These are phyloP conservation scores for Nasonia giraulti DNA, from an alignment of 1,140 invertebrate species.

Conservation along the genomic window DNA sequence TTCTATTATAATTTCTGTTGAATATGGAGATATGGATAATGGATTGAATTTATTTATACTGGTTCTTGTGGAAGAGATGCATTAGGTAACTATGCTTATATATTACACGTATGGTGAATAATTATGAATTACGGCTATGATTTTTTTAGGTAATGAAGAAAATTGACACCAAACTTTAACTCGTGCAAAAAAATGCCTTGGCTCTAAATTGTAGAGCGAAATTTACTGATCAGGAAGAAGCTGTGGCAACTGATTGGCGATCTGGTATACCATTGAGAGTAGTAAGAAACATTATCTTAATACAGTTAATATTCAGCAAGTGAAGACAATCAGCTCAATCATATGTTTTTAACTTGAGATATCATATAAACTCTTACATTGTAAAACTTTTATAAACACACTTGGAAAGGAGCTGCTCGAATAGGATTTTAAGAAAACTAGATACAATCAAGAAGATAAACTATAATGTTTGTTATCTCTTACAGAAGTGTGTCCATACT, in stretches of 20 bases:
- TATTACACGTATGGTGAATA: neutral
- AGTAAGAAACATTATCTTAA: conserved; percentile 83
- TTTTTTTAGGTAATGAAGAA: conserved; percentile 74
- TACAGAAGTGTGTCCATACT: conserved; percentile 57
- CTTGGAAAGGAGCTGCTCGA: too few relatives aligned
- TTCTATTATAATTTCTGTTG: conserved; percentile 89
- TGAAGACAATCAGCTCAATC: conserved; percentile 76
- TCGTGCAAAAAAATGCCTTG: conserved; percentile 83
- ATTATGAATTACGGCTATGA: neutral
- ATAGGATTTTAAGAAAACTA: neutral
- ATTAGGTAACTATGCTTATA: conserved; percentile 70
- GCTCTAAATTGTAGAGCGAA: conserved; percentile 84
- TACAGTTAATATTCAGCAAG: conserved; percentile 86
- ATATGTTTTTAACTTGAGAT: neutral
- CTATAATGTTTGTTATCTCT: conserved; percentile 65
- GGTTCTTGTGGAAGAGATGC: conserved; percentile 88
- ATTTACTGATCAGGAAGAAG: conserved; percentile 79
- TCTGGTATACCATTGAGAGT: conserved; percentile 85
- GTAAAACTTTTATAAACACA: conserved; percentile 52
- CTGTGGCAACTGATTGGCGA: conserved; percentile 82
- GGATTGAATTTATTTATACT: conserved; percentile 90
- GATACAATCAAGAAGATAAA: conserved; percentile 56
- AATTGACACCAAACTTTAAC: conserved; percentile 73
- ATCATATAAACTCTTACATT: neutral
- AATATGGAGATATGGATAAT: conserved; percentile 89